phyloP scores from a whole-genome alignment of 2,888 invertebrate genomes.

The Coelogynopora nodosa region DNA sequence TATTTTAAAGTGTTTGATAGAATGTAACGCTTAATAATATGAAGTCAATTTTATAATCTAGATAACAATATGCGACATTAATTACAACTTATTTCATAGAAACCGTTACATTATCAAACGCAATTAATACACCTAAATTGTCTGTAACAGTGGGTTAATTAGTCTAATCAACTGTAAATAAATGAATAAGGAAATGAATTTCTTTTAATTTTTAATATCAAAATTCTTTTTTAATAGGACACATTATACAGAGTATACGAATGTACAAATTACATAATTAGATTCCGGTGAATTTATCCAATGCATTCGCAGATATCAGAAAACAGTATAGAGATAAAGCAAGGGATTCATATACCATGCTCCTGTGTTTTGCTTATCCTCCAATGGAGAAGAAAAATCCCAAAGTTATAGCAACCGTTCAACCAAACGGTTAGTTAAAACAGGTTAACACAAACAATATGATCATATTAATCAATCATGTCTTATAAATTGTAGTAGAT shows the following conservation, averaged over 20 bases:
- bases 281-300: background rate
- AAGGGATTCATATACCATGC: background rate
- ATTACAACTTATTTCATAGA: too few relatives aligned
- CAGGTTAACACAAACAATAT: background rate
- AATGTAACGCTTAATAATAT: too few relatives aligned
- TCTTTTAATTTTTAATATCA: conserved; percentile 15
- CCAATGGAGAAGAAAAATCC: too few relatives aligned
- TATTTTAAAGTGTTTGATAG: too few relatives aligned
- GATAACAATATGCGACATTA: too few relatives aligned
- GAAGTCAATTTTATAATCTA: too few relatives aligned
- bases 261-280: conserved; percentile 16
- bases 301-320: background rate
- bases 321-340: background rate
- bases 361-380: background rate
- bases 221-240: background rate
- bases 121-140: too few relatives aligned
- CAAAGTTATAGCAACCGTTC: too few relatives aligned
- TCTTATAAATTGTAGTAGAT: background rate
- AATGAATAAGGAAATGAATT: too few relatives aligned
- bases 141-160: too few relatives aligned
- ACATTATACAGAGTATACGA: conserved; percentile 1
- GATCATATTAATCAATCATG: background rate
- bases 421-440: background rate
- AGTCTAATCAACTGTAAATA: too few relatives aligned
- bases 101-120: too few relatives aligned